A percentile compares a stretch with the other conserved stretches of the same genome.
phyloP scores from a whole-genome alignment of 37 sponge, comb jelly and placozoan genomes.

The Tethya wilhelma region DNA sequence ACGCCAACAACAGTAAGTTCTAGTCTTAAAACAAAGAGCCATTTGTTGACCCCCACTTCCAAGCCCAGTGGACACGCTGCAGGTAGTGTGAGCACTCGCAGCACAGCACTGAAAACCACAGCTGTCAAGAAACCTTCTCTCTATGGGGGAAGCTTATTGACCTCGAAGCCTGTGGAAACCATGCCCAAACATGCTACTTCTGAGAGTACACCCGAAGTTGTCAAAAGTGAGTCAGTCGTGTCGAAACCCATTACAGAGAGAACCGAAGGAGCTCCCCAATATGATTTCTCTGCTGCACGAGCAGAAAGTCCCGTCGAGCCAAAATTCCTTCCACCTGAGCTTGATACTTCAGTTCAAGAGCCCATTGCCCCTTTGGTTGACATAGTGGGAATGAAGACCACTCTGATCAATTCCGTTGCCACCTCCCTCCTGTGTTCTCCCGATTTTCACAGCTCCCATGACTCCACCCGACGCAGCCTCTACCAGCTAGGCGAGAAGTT shows the following conservation, averaged over 20 bases:
- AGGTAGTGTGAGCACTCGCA: too few relatives aligned
- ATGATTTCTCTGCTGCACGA: slow-evolving; percentile 27
- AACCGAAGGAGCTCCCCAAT: slow-evolving; percentile 35
- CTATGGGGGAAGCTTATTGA: too few relatives aligned
- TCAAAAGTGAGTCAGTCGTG: too few relatives aligned
- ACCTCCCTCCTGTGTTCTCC: slow-evolving; percentile 90
- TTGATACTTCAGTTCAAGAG: slow-evolving; percentile 46
- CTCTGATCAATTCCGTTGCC: slow-evolving; percentile 90
- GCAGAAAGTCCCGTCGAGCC: background rate
- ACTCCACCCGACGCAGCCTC: slow-evolving; percentile 64
- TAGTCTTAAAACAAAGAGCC: too few relatives aligned
- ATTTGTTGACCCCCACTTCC: too few relatives aligned
- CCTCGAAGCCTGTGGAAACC: too few relatives aligned
- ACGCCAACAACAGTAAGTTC: too few relatives aligned
- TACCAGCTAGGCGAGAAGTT: slow-evolving; percentile 52
- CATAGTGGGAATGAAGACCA: slow-evolving; percentile 56
- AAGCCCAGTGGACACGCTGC: too few relatives aligned
- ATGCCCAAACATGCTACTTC: too few relatives aligned
- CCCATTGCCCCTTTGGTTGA: slow-evolving; percentile 41
- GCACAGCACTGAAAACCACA: too few relatives aligned
- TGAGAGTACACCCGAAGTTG: too few relatives aligned
- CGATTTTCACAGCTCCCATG: slow-evolving; percentile 65
- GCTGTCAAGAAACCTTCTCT: too few relatives aligned
- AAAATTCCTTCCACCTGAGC: slow-evolving; percentile 52
- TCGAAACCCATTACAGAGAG: slow-evolving; percentile 16